These are phyloP conservation scores for Narcine bancroftii DNA, from an alignment of 2,113 vertebrate genomes.

Conservation along the genomic window DNA sequence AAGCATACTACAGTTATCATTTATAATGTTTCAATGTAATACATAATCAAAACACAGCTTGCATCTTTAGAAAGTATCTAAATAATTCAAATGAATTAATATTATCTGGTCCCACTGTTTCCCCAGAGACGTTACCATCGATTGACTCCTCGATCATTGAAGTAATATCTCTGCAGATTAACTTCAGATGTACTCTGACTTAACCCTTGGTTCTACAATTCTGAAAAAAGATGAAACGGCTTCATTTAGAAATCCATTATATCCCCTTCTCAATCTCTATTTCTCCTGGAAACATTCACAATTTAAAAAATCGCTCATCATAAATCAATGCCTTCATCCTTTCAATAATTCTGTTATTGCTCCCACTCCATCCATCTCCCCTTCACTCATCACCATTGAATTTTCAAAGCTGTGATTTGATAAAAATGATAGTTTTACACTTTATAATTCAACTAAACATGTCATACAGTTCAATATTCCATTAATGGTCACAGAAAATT, in stretches of 20 bases:
- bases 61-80: neutral
- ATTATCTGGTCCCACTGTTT: neutral
- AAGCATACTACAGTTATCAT: neutral
- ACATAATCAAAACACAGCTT: neutral
- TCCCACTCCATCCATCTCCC: neutral
- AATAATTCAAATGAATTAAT: neutral
- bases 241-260: neutral
- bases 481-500: neutral
- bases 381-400: no score
- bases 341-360: neutral
- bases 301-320: neutral
- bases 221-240: neutral
- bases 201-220: neutral
- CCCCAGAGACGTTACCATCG: neutral
- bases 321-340: neutral
- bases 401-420: no score
- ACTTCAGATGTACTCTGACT: neutral
- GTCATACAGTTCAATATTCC: neutral
- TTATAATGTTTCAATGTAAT: neutral
- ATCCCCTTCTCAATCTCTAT: neutral
- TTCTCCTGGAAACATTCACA: neutral
- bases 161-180: neutral
- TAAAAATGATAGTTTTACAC: neutral
- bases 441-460: neutral
- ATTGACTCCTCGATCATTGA: neutral